Evolutionary conservation across 2,113 vertebrate species (phyloP), one percentile per base, ranked within the genome.

Genomic region (Apodemus sylvaticus): DNA sequence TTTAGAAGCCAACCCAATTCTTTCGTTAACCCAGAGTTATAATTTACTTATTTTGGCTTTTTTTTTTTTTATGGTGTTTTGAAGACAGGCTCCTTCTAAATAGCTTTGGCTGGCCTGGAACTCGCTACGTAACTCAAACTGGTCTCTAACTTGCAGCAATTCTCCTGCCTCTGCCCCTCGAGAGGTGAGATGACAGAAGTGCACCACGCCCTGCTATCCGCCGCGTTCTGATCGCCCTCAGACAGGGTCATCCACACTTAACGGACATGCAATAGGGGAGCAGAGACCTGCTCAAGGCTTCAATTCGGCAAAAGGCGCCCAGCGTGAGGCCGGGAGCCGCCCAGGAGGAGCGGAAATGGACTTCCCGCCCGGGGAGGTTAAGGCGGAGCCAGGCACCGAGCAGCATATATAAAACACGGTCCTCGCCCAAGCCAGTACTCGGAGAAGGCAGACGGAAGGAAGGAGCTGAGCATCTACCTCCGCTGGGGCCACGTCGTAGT

Each of bases 271-370:
- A 76, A 51, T 11, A 51, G 53, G 53, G 13, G 16, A 4, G 1
- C 11, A 7, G 19, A 60, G 19, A 26, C 39, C 1, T 22, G 68
- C 62, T 51, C 62, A 68, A 36, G 17, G 39, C 36, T 19, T 12
- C 78, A 5, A 51, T 11, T 13, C 1, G 2, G 14, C 0, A 66
- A 34, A 74, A 17, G 24, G 22, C 1, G 12, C 26, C 86, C 0
- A 45, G 31, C 42, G 0, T 5, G 24, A 19, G 13, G 8, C 39
- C 14, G 39, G 82, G 58, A 64, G 26, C 82, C 0, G 24, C 5
- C 89, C 0, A n/a, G 64, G 17, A 7, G 8, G 26, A 68, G 26
- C 60, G 36, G 51, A 91, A 78, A 85, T 6, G 91, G 36, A 51
- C n/a, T 68, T 13, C 2, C 14, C 22, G 22, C 5, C 17, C 17